Percentiles rank a stretch among this genome's conserved stretches.
Conservation (phyloP, 2,888 invertebrate genomes). For the Perdita meconis region DNA sequence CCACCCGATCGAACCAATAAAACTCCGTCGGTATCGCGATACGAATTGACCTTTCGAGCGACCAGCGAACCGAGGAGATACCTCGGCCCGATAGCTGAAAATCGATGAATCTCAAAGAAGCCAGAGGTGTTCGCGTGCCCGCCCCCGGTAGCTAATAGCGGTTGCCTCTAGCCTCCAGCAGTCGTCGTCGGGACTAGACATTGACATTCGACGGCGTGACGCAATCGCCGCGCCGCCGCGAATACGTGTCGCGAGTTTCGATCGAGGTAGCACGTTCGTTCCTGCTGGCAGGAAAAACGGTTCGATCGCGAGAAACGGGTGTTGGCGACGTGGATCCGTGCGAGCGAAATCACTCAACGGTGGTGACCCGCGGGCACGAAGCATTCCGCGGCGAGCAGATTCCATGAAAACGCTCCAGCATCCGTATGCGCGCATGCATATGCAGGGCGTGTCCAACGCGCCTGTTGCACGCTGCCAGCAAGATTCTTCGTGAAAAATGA, state of each 20-base stretch:
- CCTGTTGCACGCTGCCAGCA: conserved; percentile 3
- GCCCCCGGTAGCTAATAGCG: conserved; percentile 27
- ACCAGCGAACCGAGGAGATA: conserved; percentile 47
- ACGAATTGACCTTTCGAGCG: conserved; percentile 48
- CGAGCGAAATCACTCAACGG: conserved; percentile 56
- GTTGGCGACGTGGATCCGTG: conserved; percentile 35
- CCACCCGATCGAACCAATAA: conserved; percentile 34
- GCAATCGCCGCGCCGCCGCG: conserved; percentile 19
- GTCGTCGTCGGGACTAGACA: conserved; percentile 33
- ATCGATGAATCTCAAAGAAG: conserved; percentile 40
- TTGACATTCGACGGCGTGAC: conserved; percentile 53
- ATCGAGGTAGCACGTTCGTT: conserved; percentile 1
- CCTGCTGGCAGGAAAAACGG: conserved; percentile 2
- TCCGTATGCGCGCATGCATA: conserved; percentile 49
- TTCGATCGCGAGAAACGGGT: not conserved
- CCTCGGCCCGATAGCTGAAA: conserved; percentile 33
- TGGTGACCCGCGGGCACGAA: conserved; percentile 52
- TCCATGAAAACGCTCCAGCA: conserved; percentile 51
- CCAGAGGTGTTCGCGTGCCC: conserved; percentile 17
- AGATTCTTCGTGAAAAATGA: conserved; percentile 46
- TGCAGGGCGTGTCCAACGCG: conserved; percentile 54
- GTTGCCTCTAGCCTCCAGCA: conserved; percentile 3
- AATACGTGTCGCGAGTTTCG: conserved; percentile 20
- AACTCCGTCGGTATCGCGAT: conserved; percentile 37
- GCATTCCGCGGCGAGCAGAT: conserved; percentile 50